A percentile compares a stretch with the other conserved stretches of the same genome.
phyloP scores from a whole-genome alignment of 2,113 vertebrate species.

The Chiloscyllium plagiosum region DNA sequence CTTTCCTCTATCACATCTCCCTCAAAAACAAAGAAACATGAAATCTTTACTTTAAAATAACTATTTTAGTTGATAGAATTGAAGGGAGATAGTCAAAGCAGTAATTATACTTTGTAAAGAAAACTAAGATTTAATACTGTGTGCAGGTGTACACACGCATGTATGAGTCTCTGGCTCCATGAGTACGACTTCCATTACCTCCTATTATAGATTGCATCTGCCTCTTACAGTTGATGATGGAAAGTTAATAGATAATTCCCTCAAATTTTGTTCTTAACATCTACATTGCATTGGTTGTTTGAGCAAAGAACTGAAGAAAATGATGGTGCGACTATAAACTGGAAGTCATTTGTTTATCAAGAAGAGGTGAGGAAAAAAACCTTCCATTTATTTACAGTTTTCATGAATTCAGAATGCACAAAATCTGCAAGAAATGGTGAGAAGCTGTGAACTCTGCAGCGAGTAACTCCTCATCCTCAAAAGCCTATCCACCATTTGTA shows the following conservation, averaged over 20 bases:
- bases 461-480: too few species aligned
- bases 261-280: not conserved
- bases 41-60: not conserved
- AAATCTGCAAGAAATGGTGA: too few species aligned
- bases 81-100: not conserved
- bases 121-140: not conserved
- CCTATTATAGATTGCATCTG: not conserved
- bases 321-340: not conserved
- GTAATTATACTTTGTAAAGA: not conserved
- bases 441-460: too few species aligned
- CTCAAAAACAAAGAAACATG: not conserved
- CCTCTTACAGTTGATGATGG: not conserved
- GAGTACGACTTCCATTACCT: too few species aligned
- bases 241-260: not conserved
- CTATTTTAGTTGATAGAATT: not conserved
- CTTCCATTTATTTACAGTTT: not conserved
- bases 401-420: not conserved
- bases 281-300: not conserved
- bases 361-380: not conserved
- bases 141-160: not conserved
- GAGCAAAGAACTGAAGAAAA: not conserved
- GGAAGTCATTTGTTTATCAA: too few species aligned
- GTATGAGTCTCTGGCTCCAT: not conserved
- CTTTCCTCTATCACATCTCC: not conserved
- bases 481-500: too few species aligned